Conservation (phyloP, 2,888 invertebrate genomes). For the Nephrotoma guestfalica region DNA sequence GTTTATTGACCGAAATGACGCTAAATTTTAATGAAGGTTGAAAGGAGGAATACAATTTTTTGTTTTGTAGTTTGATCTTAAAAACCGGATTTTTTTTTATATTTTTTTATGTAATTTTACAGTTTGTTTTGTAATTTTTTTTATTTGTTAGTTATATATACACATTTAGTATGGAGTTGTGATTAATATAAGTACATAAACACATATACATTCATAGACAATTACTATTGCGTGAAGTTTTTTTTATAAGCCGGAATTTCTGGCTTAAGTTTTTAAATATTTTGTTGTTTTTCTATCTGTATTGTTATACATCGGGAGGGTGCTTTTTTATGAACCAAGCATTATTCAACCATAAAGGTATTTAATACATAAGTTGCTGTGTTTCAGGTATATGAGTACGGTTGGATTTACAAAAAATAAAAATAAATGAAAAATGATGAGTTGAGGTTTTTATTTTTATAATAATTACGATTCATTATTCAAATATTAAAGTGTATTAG, state of each 20-base stretch:
- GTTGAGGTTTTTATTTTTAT: not conserved
- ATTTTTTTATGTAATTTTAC: not conserved
- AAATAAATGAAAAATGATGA: not conserved
- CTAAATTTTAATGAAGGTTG: constrained; percentile 4
- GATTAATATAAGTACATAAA: not conserved
- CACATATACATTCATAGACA: not conserved
- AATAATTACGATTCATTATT: not conserved
- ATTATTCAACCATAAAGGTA: not conserved
- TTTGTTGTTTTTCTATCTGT: not conserved
- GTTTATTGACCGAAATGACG: constrained; percentile 5
- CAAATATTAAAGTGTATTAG: not conserved
- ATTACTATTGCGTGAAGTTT: not conserved
- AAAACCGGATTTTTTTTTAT: not conserved
- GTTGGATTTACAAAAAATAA: not conserved
- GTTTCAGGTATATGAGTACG: not conserved
- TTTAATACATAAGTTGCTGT: not conserved
- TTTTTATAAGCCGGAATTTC: not conserved
- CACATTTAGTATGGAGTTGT: not conserved
- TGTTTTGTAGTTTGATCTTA: not conserved
- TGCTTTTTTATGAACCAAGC: not conserved
- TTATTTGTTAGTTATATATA: not conserved
- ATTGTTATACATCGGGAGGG: not conserved
- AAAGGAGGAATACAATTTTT: not conserved
- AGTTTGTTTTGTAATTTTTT: not conserved
- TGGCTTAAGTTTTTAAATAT: not conserved